Evolutionary conservation across 2,797 vertebrate genomes (phyloP).

Genomic region (Pantherophis alleghaniensis): DNA sequence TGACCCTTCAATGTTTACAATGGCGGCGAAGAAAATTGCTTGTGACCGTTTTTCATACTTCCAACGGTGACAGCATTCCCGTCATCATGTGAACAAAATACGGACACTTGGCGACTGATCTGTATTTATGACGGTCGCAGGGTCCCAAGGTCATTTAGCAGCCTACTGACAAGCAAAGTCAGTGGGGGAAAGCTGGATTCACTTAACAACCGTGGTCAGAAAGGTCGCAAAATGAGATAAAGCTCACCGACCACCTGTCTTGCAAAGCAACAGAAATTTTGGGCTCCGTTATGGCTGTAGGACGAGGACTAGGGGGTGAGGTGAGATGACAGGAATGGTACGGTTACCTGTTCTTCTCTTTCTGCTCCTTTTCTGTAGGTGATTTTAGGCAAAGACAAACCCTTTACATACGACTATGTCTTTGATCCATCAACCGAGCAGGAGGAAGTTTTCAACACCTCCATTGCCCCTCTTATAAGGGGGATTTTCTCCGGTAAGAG

Average conservation of each 20-base stretch:
- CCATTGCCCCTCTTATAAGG: slow-evolving; percentile 81
- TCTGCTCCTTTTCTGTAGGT: slow-evolving; percentile 72
- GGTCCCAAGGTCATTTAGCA: neutral
- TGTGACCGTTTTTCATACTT: neutral
- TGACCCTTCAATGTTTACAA: neutral
- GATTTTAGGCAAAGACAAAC: slow-evolving; percentile 87
- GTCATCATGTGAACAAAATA: neutral
- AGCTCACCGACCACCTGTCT: neutral
- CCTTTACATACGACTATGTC: slow-evolving; percentile 92
- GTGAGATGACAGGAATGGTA: neutral
- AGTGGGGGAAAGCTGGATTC: neutral
- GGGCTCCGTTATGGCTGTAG: neutral
- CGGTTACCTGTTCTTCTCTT: neutral
- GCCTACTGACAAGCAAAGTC: neutral
- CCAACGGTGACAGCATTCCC: neutral
- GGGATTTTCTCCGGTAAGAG: slow-evolving; percentile 91
- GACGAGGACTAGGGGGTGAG: neutral
- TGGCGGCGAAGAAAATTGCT: neutral
- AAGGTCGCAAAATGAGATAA: neutral
- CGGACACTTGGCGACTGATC: neutral
- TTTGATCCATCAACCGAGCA: slow-evolving; percentile 90
- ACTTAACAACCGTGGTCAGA: neutral
- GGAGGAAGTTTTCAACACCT: slow-evolving; percentile 87
- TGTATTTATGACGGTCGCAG: neutral
- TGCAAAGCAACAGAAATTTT: neutral